Conservation (phyloP, 2,888 invertebrate species). For the Esperia sulphurella region DNA sequence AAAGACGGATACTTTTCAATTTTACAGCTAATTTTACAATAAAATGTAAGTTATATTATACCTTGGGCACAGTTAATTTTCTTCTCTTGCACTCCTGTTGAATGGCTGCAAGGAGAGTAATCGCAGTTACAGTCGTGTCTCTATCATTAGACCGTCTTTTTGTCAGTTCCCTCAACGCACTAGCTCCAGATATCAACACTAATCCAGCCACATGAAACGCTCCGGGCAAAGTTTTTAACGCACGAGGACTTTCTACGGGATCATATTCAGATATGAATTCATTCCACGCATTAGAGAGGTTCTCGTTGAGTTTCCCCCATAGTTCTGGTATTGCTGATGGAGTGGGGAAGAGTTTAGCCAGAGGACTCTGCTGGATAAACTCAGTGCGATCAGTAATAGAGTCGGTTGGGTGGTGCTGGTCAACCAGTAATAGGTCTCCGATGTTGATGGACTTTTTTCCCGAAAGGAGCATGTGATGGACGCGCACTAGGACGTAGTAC, state of each 20-base stretch:
- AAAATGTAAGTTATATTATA: slow-evolving; percentile 13
- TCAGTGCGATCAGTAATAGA: slow-evolving; percentile 44
- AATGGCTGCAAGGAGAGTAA: slow-evolving; percentile 62
- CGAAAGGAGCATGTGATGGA: slow-evolving; percentile 87
- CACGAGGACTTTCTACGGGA: slow-evolving; percentile 85
- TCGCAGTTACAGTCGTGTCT: slow-evolving; percentile 56
- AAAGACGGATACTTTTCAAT: too few species aligned
- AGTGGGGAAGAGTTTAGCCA: slow-evolving; percentile 76
- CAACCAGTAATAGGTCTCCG: slow-evolving; percentile 85
- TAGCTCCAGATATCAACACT: slow-evolving; percentile 81
- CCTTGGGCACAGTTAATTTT: slow-evolving; percentile 61
- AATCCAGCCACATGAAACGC: slow-evolving; percentile 81
- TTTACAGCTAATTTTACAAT: too few species aligned
- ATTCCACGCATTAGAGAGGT: slow-evolving; percentile 87
- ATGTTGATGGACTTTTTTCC: slow-evolving; percentile 85
- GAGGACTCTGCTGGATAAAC: slow-evolving; percentile 59
- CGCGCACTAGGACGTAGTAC: slow-evolving; percentile 85
- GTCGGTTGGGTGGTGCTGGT: slow-evolving; percentile 55
- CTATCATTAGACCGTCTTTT: slow-evolving; percentile 48
- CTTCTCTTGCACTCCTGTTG: slow-evolving; percentile 59
- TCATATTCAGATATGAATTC: slow-evolving; percentile 89
- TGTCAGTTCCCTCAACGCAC: slow-evolving; percentile 80
- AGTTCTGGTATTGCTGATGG: slow-evolving; percentile 83
- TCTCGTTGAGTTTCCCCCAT: slow-evolving; percentile 83
- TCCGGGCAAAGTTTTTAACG: slow-evolving; percentile 80